A percentile compares a stretch with the other conserved stretches of the same genome.
phyloP scores from a whole-genome alignment of 2,888 invertebrate genomes.

The Cremastinae sp. region DNA sequence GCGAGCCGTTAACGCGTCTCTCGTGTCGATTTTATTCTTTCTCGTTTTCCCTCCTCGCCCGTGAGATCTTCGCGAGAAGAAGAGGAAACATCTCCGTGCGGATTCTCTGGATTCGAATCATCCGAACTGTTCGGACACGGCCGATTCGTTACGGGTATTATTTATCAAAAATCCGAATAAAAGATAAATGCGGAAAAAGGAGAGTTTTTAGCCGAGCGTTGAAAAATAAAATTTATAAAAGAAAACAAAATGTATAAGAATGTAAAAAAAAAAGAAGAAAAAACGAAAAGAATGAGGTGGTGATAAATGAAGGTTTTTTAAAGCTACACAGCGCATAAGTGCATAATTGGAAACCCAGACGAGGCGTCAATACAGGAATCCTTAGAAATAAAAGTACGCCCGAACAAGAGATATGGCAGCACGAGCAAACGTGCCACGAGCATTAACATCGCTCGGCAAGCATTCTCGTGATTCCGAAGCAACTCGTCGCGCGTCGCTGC shows the following conservation, averaged over 20 bases:
- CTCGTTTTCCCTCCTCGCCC: slow-evolving; percentile 22
- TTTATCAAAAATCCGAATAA: not conserved
- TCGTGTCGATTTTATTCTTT: slow-evolving; percentile 48
- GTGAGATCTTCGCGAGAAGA: slow-evolving; percentile 8
- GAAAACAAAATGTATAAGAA: not conserved
- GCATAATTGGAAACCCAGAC: slow-evolving; percentile 8
- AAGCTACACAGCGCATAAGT: not conserved
- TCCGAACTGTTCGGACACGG: slow-evolving; percentile 19
- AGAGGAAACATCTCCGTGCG: slow-evolving; percentile 28
- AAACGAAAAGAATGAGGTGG: not conserved
- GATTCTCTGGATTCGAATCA: slow-evolving; percentile 40
- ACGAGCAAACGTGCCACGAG: slow-evolving; percentile 72
- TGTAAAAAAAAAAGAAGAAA: not conserved
- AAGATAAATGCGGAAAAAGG: slow-evolving; percentile 9
- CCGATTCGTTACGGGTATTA: not conserved
- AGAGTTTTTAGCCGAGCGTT: not conserved
- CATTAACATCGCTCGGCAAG: slow-evolving; percentile 71
- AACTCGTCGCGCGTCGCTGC: not conserved
- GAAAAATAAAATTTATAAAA: slow-evolving; percentile 6
- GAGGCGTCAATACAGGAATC: slow-evolving; percentile 11
- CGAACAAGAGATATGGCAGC: slow-evolving; percentile 63
- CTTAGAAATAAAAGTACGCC: slow-evolving; percentile 17
- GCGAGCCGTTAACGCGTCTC: slow-evolving; percentile 62
- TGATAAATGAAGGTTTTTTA: not conserved
- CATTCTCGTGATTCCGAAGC: slow-evolving; percentile 34